Percentiles rank a stretch among this genome's conserved stretches.
These are phyloP conservation scores for Trichopoda pennipes DNA, from an alignment of 2,888 invertebrate genomes.

Conservation along the genomic window DNA sequence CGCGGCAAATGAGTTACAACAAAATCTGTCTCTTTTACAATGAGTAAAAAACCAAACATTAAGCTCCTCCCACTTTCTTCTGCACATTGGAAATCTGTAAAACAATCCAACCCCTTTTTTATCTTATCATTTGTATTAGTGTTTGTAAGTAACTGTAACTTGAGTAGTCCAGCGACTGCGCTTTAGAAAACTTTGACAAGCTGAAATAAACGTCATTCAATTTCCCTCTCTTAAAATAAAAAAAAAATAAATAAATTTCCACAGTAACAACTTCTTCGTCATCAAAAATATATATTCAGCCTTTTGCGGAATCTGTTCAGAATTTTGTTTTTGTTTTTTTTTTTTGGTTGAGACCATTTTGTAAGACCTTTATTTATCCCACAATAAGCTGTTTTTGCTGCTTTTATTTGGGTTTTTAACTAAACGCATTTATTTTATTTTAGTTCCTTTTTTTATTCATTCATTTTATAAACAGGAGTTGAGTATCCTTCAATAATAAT, in stretches of 20 bases:
- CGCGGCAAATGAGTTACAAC: conserved; percentile 18
- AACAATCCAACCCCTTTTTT: conserved; percentile 60
- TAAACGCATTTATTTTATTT: conserved; percentile 49
- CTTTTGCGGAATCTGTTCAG: conserved; percentile 57
- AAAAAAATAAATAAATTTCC: not conserved
- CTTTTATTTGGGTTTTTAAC: conserved; percentile 12
- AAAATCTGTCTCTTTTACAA: conserved; percentile 33
- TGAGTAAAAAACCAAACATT: conserved; percentile 5
- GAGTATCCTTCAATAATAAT: conserved; percentile 66
- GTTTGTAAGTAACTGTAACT: conserved; percentile 21
- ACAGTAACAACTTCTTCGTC: not conserved
- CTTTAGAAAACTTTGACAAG: not conserved
- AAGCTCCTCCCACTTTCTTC: conserved; percentile 53
- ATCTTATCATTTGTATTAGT: conserved; percentile 52
- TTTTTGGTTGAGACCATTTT: not conserved
- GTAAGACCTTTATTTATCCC: conserved; percentile 37
- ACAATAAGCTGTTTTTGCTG: not conserved
- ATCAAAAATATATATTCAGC: conserved; percentile 25
- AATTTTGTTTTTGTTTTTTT: not conserved
- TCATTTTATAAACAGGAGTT: conserved; percentile 44
- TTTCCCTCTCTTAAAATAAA: conserved; percentile 7
- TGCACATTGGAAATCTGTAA: conserved; percentile 59
- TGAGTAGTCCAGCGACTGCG: conserved; percentile 53
- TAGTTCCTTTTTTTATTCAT: conserved; percentile 37
- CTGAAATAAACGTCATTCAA: not conserved